Evolutionary conservation across 2,113 vertebrate genomes (phyloP), one percentile per base, ranked within the genome.

Genomic region (Platichthys flesus): DNA sequence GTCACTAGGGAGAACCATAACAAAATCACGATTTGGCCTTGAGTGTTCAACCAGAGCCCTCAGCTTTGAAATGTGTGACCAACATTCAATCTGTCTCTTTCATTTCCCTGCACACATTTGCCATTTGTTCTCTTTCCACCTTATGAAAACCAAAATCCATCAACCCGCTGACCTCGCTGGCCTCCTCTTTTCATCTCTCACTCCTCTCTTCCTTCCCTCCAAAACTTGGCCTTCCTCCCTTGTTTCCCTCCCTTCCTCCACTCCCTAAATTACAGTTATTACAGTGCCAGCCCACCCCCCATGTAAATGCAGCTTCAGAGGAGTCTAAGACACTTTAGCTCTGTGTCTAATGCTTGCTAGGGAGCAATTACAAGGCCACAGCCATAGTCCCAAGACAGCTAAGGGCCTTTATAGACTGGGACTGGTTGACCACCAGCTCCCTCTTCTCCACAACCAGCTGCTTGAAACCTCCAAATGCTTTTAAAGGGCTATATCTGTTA

Each of bases 211-310:
- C 24, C 66, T 49, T 82, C 28, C 55, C 67, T 59, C 63, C 62
- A 16, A 83, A 84, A 82, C 57, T 76, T 78, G 71, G 24, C 62
- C 54, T 69, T 76, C 61, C 67, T 81, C 51, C 57, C 74, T 65
- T 4, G 23, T 76, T 79, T 71, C 83, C 71, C 73, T 81, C 51
- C 74, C 77, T 87, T 74, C 72, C 78, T 75, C 67, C 14, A 18
- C 68, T 82, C 60, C 67, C 73, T 78, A 82, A 92, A 93, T 91
- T 89, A 93, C 84, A 89, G 87, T 90, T 67, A 92, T 92, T 91
- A 91, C 57, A 1, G 74, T 67, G 79, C 81, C 90, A 86, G 73
- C 78, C 88, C 83, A 75, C 88, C 87, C 85, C 83, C 75, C 52
- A 76, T 78, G 78, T 78, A 83, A 89, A 86, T 69, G 76, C 71